Base-by-base conservation (phyloP, 2,113 vertebrate genomes). In the Dasyornis broadbenti region DNA sequence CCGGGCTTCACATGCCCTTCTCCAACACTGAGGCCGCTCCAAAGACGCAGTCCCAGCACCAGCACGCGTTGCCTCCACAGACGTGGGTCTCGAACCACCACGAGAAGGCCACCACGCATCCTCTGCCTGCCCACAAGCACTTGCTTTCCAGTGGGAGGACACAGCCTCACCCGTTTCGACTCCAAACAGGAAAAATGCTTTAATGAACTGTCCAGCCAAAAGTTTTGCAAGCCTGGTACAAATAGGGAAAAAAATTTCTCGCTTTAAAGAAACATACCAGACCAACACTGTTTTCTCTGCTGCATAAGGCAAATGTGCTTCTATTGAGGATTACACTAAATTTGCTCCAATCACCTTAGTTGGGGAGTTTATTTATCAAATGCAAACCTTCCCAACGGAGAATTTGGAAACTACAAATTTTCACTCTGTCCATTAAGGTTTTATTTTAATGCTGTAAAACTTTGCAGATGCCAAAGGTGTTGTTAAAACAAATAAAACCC, bases 391-490 rank as follows among this genome's bases (percentile, higher is more conserved):
- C 76, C 81, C 90, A 96, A n/a, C 79, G 96, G 77, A 96, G 95
- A 95, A 86, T 76, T 94, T 97, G 94, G 94, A 97, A 89, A 96
- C 52, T 18, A 97, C 95, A 96, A 50, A 40, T 92, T 93, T 97
- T 97, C 83, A 85, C 72, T 96, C 93, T 78, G 30, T 82, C 63
- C 86, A 91, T 94, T 96, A 96, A 90, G 59, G 77, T 82, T 97
- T 98, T 92, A 88, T 94, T 97, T 98, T 92, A 96, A 96, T 69
- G 73, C 7, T 10, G 7, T 70, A 13, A 82, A 93, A 95, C 39
- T 92, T 97, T 81, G 68, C 69, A 61, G 60, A 70, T 92, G 94
- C 94, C 94, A 97, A 96, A 95, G 53, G 53, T 93, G 69, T 68
- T 89, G 64, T 91, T 95, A 80, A 94, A 94, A 79, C 21, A 6